Conservation (phyloP, 2,888 invertebrate species). For the Zeuzera pyrina region DNA sequence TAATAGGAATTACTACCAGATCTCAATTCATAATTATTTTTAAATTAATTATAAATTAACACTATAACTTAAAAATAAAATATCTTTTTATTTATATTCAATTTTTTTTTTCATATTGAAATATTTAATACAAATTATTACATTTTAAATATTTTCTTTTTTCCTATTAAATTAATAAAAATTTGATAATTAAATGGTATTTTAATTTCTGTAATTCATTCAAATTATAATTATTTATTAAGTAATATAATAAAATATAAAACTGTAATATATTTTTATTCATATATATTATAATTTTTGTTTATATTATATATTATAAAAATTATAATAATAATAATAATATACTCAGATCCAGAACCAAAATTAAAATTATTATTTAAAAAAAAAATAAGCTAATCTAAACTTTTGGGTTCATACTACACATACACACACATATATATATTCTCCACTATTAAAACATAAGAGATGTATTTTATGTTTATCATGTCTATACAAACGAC, state of each 20-base stretch:
- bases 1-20: constrained; percentile 46
- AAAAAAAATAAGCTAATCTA: constrained; percentile 68
- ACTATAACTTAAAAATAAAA: constrained; percentile 73
- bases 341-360: constrained; percentile 23
- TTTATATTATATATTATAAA: constrained; percentile 6
- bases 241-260: constrained; percentile 13
- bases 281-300: constrained; percentile 4
- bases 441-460: too few species aligned
- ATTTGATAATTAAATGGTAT: constrained; percentile 23
- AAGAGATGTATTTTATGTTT: too few species aligned
- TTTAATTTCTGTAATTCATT: constrained; percentile 6
- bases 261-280: constrained; percentile 9
- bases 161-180: constrained; percentile 34
- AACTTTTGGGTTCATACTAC: constrained; percentile 78
- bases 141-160: constrained; percentile 64
- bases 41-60: constrained; percentile 46
- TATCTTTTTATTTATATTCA: constrained; percentile 65
- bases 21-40: constrained; percentile 43
- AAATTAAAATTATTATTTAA: constrained; percentile 23
- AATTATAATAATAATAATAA: constrained; percentile 12
- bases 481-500: too few species aligned
- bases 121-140: too few species aligned
- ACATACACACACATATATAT: too few species aligned
- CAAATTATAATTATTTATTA: constrained; percentile 12
- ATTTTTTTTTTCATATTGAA: too few species aligned